phyloP scores from a whole-genome alignment of 35 echinoderm and acorn worm genomes.

The Apostichopus japonicus region DNA sequence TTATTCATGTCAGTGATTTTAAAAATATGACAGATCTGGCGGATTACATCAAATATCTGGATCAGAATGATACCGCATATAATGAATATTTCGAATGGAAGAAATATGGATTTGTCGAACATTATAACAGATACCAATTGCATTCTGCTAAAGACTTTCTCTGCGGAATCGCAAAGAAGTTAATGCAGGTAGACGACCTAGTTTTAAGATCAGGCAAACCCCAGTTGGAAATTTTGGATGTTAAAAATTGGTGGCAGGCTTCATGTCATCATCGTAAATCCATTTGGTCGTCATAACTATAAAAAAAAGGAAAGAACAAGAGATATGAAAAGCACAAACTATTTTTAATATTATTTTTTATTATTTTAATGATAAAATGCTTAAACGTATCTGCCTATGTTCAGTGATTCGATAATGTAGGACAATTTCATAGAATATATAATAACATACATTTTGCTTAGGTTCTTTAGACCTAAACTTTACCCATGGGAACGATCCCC shows the following conservation, averaged over 20 bases:
- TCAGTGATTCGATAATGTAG: too few relatives aligned
- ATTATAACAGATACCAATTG: neutral
- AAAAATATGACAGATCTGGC: conserved; percentile 37
- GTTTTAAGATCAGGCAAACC: neutral
- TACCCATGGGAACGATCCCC: too few relatives aligned
- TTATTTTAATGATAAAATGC: too few relatives aligned
- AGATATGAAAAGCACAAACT: too few relatives aligned
- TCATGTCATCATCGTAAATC: neutral
- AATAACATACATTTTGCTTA: too few relatives aligned
- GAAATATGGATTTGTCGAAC: conserved; percentile 4
- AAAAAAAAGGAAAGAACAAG: too few relatives aligned
- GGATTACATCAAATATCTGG: conserved; percentile 54
- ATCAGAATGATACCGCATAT: conserved; percentile 52
- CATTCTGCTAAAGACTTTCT: neutral
- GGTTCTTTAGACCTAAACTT: too few relatives aligned
- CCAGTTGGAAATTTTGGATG: neutral
- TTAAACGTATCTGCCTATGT: too few relatives aligned
- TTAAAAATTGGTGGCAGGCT: neutral
- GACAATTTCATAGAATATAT: too few relatives aligned
- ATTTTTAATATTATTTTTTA: too few relatives aligned
- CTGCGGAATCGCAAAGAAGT: neutral
- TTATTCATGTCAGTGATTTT: conserved; percentile 61
- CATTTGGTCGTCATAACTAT: neutral
- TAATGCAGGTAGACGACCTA: neutral
- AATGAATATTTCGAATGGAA: conserved; percentile 65